Conservation (phyloP, 2,888 invertebrate species). For the Psylliodes chrysocephalus region DNA sequence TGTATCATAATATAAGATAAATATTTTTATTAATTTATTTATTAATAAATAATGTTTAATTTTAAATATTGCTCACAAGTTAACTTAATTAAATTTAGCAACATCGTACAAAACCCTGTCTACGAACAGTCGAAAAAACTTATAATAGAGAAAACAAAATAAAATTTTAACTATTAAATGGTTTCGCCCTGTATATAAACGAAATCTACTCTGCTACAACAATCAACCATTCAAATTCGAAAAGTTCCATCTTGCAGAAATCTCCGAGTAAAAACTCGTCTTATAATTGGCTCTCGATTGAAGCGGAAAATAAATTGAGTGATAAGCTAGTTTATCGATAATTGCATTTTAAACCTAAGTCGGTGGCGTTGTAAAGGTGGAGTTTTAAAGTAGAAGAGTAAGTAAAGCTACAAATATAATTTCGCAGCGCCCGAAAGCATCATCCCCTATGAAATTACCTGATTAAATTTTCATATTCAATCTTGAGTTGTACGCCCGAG, state of each 20-base stretch:
- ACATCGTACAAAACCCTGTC: too few relatives aligned
- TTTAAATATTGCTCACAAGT: too few relatives aligned
- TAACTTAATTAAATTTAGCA: too few relatives aligned
- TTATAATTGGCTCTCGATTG: slow-evolving; percentile 34
- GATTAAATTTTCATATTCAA: slow-evolving; percentile 86
- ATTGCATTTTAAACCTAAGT: slow-evolving; percentile 50
- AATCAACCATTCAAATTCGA: too few relatives aligned
- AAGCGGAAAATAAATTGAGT: slow-evolving; percentile 47
- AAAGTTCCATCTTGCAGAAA: neutral
- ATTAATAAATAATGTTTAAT: too few relatives aligned
- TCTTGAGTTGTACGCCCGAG: slow-evolving; percentile 76
- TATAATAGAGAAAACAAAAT: too few relatives aligned
- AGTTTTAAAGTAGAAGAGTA: slow-evolving; percentile 43
- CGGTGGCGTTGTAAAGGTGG: slow-evolving; percentile 45
- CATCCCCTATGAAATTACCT: slow-evolving; percentile 75
- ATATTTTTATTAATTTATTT: too few relatives aligned
- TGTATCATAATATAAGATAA: too few relatives aligned
- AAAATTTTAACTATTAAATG: too few relatives aligned
- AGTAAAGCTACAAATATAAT: slow-evolving; percentile 55
- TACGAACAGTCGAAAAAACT: too few relatives aligned
- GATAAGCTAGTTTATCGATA: slow-evolving; percentile 54
- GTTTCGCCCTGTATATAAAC: too few relatives aligned
- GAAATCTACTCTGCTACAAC: too few relatives aligned
- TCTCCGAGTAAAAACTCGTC: neutral
- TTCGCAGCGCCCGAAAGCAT: slow-evolving; percentile 58